Base-by-base conservation (phyloP, 2,888 invertebrate species). In the Netelia melanura region DNA sequence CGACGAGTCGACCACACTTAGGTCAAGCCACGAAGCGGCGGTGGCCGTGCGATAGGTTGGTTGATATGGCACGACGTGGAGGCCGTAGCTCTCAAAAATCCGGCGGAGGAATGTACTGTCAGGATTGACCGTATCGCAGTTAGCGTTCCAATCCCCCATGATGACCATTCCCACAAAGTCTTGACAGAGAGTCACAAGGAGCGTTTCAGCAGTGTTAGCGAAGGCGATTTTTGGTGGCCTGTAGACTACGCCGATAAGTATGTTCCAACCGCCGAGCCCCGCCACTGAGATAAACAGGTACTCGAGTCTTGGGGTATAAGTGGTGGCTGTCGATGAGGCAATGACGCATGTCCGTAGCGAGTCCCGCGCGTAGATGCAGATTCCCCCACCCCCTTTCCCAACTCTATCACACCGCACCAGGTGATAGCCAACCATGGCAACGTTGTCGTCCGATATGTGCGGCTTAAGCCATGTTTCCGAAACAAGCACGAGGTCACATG, bases 61-160 rank as follows among this genome's bases (percentile, higher is more conserved):
- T n/a, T n/a, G n/a, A n/a, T n/a, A n/a, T n/a, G n/a, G n/a, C n/a
- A n/a, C 83, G 23, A 85, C 8, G 43, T 77, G 21, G 0, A 83
- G 14, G 30, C 48, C 75, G 5, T 58, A 54, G 21, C 65, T 48
- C 6, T 25, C 23, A 38, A 76, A 71, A 3, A 76, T 44, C 11
- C 79, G 61, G 3, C 64, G 74, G 2, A 83, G 52, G n/a, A 64
- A 83, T 2, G 21, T 10, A n/a, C 65, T 56, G 3, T 70, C 82
- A 10, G 61, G 44, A 8, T 44, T 43, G 9, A 58, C 67, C 0
- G 25, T 17, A 58, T 62, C 71, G 0, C 80, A 43, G 30, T 85
- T 38, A 1, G 71, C 48, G 5, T 85, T 85, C 56, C 74, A 83
- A 23, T 85, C 85, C 6, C 83, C 83, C 58, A 80, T 65, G 6